These are phyloP conservation scores for Phalloptychus januarius DNA, from an alignment of 2,797 vertebrate species.

Conservation along the genomic window DNA sequence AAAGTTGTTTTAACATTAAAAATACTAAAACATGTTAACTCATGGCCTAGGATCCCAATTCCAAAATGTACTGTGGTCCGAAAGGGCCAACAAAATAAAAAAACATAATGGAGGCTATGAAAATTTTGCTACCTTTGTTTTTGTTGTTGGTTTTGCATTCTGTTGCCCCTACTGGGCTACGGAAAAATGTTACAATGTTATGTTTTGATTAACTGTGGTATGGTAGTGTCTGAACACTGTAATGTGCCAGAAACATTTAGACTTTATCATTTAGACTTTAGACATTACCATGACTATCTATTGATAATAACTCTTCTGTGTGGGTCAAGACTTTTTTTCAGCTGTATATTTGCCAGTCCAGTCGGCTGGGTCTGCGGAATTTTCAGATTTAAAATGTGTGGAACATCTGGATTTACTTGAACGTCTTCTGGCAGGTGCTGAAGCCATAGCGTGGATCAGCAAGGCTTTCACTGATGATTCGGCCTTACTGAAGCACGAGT, in stretches of 20 bases:
- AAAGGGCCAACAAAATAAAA: not conserved
- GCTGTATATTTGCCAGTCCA: not conserved
- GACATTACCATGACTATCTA: too few relatives aligned
- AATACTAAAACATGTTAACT: not conserved
- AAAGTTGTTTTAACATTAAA: not conserved
- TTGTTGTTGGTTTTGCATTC: not conserved
- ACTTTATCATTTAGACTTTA: too few relatives aligned
- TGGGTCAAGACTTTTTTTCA: not conserved
- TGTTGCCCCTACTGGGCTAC: not conserved
- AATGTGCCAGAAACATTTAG: not conserved
- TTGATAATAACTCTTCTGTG: not conserved
- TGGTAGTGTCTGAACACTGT: not conserved
- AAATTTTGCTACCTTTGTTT: not conserved
- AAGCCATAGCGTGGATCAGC: slow-evolving; percentile 89
- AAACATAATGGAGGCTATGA: not conserved
- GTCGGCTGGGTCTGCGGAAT: not conserved
- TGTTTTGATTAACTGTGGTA: not conserved
- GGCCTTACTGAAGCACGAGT: slow-evolving; percentile 91
- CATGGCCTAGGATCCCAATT: not conserved
- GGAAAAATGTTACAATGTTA: not conserved
- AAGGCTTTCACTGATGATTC: slow-evolving; percentile 87
- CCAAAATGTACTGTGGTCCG: not conserved
- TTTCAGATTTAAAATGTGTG: not conserved
- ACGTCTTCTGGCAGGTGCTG: slow-evolving; percentile 58
- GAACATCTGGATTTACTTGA: slow-evolving; percentile 1